Base-by-base conservation (phyloP, 1,140 invertebrate genomes). In the Bombus breviceps region DNA sequence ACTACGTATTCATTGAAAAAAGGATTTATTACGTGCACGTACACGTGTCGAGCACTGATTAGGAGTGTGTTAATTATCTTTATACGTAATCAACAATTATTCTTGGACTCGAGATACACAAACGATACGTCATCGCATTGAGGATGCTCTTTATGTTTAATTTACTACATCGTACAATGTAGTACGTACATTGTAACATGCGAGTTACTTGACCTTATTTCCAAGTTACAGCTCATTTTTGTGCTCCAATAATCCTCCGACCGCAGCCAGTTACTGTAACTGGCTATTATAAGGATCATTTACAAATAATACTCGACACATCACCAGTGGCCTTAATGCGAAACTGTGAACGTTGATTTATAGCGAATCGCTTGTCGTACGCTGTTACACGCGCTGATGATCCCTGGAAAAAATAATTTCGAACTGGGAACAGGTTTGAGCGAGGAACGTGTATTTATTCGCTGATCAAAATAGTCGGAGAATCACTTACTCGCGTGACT, bases 201-300 rank as follows among this genome's bases (percentile, higher is more conserved):
- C 1, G 39, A 41, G 37, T n/a, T 79, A 47, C 25, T 68, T 68
- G 77, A 79, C 62, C 77, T 34, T 37, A 43, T 68, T 79, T 34
- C 28, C 41, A 4, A 66, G 5, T 68, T 25, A 37, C 3, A 47
- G 32, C n/a, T 25, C 41, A 69, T 53, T 69, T 80, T 69, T 79
- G 64, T 69, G 53, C 78, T 69, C 41, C 18, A 69, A 69, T 69
- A 69, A 80, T 69, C 64, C 64, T 25, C 18, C 28, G 25, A 41
- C 5, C 22, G 6, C 8, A 68, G 9, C 9, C 22, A 15, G 41
- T 28, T 39, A 25, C 18, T 39, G 25, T 37, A 41, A 77, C 57
- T 64, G 18, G 37, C 37, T 77, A 25, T 32, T 39, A 18, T n/a
- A 59, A 79, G 41, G 22, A 68, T 69, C 25, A 69, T 69, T 79